These are phyloP conservation scores for Pterobdella sp. DNA, from an alignment of 2,888 invertebrate species.

Conservation along the genomic window DNA sequence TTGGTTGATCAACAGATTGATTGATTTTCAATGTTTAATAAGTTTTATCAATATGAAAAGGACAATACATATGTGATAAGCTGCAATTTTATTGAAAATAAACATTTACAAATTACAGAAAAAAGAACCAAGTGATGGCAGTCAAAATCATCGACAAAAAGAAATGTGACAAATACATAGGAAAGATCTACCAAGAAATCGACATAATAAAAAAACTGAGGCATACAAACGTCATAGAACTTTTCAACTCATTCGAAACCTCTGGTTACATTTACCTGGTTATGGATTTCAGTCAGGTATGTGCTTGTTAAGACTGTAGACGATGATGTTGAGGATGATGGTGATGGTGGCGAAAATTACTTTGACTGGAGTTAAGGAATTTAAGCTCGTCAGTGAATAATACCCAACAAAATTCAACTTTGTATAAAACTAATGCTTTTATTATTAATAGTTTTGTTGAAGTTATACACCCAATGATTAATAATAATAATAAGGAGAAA, in stretches of 20 bases:
- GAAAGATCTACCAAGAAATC: constrained; percentile 76
- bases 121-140: constrained; percentile 54
- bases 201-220: constrained; percentile 78
- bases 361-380: not conserved
- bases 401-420: no score
- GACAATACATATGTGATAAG: no score
- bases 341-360: not conserved
- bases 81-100: no score
- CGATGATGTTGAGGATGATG: not conserved
- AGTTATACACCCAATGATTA: no score
- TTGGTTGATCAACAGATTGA: not conserved
- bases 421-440: no score
- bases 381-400: no score
- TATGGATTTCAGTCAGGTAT: constrained; percentile 84
- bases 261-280: constrained; percentile 80
- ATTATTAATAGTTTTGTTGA: no score
- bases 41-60: no score
- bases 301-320: not conserved
- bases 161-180: constrained; percentile 74
- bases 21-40: no score
- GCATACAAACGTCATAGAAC: constrained; percentile 85
- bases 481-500: no score
- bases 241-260: constrained; percentile 82
- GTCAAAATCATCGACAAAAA: constrained; percentile 92
- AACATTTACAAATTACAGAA: no score